Conservation (phyloP, 2,888 invertebrate genomes). For the Pollenia labialis region DNA sequence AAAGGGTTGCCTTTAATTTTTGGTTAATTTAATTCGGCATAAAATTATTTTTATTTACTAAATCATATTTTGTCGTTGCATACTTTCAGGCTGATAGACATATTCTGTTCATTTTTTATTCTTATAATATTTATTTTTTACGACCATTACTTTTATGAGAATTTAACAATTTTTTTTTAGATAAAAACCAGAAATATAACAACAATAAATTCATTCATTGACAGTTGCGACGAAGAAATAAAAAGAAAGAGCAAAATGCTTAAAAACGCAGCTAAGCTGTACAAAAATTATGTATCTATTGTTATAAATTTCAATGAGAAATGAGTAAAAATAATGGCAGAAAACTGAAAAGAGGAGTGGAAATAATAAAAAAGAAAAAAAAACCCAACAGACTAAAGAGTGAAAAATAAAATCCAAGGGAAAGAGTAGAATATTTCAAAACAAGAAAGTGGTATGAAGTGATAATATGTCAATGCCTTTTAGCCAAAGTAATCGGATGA, state of each 20-base stretch:
- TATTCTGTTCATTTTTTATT: conserved; percentile 1
- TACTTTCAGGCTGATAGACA: conserved; percentile 33
- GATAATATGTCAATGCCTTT: conserved; percentile 72
- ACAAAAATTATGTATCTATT: conserved; percentile 68
- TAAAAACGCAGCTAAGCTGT: conserved; percentile 36
- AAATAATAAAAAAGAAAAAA: conserved; percentile 17
- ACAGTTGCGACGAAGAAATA: conserved; percentile 26
- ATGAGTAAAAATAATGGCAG: conserved; percentile 16
- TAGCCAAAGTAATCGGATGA: conserved; percentile 59
- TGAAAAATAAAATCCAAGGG: not conserved
- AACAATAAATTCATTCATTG: conserved; percentile 56
- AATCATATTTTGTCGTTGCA: not conserved
- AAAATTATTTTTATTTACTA: not conserved
- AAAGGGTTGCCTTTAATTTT: too few relatives aligned
- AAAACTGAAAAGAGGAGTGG: conserved; percentile 29
- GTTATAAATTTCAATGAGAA: conserved; percentile 61
- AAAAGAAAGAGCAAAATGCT: conserved; percentile 16
- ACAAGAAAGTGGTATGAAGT: conserved; percentile 34
- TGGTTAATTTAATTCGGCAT: too few relatives aligned
- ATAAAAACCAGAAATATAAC: conserved; percentile 13
- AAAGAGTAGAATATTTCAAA: conserved; percentile 28
- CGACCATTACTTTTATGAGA: not conserved
- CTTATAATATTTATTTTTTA: conserved; percentile 1
- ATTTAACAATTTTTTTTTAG: conserved; percentile 10
- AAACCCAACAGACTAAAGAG: conserved; percentile 18